Base-by-base conservation (phyloP, 2,888 invertebrate genomes). In the Augiades crinisus region DNA sequence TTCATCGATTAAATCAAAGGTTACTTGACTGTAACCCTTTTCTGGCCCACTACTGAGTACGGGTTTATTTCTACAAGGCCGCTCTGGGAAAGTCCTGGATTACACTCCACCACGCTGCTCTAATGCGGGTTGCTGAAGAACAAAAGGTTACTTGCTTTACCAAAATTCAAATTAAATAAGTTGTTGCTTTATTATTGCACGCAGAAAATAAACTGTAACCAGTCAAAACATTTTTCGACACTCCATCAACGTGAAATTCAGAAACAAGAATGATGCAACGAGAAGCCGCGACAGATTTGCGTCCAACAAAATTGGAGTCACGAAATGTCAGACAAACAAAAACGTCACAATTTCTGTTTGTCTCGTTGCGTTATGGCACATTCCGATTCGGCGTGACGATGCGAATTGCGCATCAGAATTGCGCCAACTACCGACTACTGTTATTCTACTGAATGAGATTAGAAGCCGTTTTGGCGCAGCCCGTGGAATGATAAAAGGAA, bases 391-490 rank as follows among this genome's bases (percentile, higher is more conserved):
- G 57, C 50, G 56, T 50, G 56, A 60, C 62, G 61, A 63, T 58
- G 57, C 54, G 49, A 65, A 70, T 65, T 68, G 67, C 71, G 70
- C 68, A 64, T 53, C 53, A 52, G 44, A 46, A 34, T 54, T 37
- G 6, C 30, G 13, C 37, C 47, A 58, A 52, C 4, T 36, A 22
- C 14, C 19, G 19, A 37, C 38, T n/a, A 30, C 10, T 16, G 8
- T 7, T 40, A n/a, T 40, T 37, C 22, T 22, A 17, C 5, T 49
- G 17, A 40, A 41, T 49, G 24, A 22, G 12, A 49, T 49, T 41
- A 41, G 41, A 31, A 41, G 5, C 24, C 41, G 41, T 16, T 49
- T 41, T 34, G 13, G 40, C 24, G 34, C 37, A 37, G n/a, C 37
- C 14, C 49, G 27, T 44, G 43, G 10, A 37, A 12, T 22, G 13